Conservation (phyloP, 2,113 vertebrate genomes). For the Cottus gobio region DNA sequence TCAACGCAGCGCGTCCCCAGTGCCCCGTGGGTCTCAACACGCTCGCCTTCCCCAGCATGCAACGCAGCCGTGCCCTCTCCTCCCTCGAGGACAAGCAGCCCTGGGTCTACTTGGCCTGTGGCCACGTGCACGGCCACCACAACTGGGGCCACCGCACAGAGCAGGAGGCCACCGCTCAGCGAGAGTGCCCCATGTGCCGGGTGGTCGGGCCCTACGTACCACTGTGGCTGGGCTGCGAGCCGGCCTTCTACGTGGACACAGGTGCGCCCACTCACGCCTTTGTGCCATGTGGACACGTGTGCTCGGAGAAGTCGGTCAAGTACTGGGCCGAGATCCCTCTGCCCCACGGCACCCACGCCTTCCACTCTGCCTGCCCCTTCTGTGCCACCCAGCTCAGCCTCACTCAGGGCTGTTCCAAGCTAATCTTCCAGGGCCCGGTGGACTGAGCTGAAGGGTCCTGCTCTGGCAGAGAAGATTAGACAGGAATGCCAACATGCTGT, state of each 20-base stretch:
- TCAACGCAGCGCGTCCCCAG: conserved; percentile 94
- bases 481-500: conserved; percentile 71
- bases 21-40: conserved; percentile 98
- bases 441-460: conserved; percentile 85
- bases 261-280: conserved; percentile 95
- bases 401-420: conserved; percentile 91
- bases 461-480: conserved; percentile 7
- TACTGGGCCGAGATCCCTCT: conserved; percentile 97
- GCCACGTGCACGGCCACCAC: conserved; percentile 97
- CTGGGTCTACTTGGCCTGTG: conserved; percentile 96
- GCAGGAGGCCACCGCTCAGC: conserved; percentile 87
- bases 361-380: conserved; percentile 97
- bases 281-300: conserved; percentile 96
- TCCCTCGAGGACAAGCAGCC: conserved; percentile 97
- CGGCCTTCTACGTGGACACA: conserved; percentile 96
- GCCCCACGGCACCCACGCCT: conserved; percentile 97
- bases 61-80: conserved; percentile 92
- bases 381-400: conserved; percentile 92
- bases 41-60: conserved; percentile 97
- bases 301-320: conserved; percentile 95
- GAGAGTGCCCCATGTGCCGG: conserved; percentile 98
- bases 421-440: conserved; percentile 97
- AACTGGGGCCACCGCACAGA: conserved; percentile 98
- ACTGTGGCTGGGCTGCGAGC: conserved; percentile 96
- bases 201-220: conserved; percentile 96